phyloP scores from a whole-genome alignment of 2,888 invertebrate genomes.

The Epinotia nisella region DNA sequence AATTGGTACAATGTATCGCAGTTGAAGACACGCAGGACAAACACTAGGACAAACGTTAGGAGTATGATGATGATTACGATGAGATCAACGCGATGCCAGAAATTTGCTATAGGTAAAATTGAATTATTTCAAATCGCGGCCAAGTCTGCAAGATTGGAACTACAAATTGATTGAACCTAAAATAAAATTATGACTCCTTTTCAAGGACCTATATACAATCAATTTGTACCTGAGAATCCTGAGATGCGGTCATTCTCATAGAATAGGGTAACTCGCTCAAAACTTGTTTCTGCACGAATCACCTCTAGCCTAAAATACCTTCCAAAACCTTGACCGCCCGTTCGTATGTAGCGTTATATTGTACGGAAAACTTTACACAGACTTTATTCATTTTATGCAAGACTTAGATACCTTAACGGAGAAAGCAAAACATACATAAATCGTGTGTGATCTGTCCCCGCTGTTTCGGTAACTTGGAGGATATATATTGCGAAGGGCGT shows the following conservation, averaged over 20 bases:
- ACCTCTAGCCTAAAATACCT: constrained; percentile 16
- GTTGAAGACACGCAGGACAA: no score
- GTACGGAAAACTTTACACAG: constrained; percentile 29
- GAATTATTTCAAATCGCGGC: not conserved
- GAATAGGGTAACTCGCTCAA: not conserved
- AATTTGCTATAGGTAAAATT: not conserved
- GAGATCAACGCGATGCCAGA: not conserved
- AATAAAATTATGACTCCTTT: not conserved
- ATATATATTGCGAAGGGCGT: constrained; percentile 59
- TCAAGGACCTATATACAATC: not conserved
- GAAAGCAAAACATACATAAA: constrained; percentile 62
- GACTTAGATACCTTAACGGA: constrained; percentile 50
- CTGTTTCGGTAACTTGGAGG: constrained; percentile 60
- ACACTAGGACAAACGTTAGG: no score
- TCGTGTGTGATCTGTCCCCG: constrained; percentile 58
- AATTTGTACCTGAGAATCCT: not conserved
- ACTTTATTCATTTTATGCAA: constrained; percentile 45
- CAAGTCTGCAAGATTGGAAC: not conserved
- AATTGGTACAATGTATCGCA: no score
- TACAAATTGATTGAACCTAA: not conserved
- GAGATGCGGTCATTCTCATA: not conserved
- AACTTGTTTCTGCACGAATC: constrained; percentile 25
- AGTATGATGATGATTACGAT: no score
- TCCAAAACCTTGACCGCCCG: constrained; percentile 5
- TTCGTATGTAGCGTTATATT: not conserved